phyloP scores from a whole-genome alignment of 2,888 invertebrate genomes.

The Anthophora plumipes region DNA sequence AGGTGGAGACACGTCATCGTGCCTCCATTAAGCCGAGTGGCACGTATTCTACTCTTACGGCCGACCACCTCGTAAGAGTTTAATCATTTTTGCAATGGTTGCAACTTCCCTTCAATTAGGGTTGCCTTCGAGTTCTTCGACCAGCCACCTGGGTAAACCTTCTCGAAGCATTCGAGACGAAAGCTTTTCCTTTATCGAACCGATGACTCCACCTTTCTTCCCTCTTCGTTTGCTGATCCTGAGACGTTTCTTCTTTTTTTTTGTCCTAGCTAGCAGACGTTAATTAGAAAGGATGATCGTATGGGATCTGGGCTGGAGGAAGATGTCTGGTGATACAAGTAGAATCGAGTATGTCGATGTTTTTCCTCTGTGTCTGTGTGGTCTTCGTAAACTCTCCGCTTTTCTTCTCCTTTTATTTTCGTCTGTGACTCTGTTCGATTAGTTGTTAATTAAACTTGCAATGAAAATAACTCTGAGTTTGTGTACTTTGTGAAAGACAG shows the following conservation, averaged over 20 bases:
- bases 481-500: too few species aligned
- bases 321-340: slow-evolving; percentile 36
- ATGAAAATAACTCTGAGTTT: too few species aligned
- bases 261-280: slow-evolving; percentile 46
- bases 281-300: slow-evolving; percentile 56
- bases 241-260: slow-evolving; percentile 43
- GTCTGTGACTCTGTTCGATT: not conserved
- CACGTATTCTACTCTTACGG: slow-evolving; percentile 69
- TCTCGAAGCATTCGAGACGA: slow-evolving; percentile 47
- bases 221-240: slow-evolving; percentile 25
- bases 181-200: slow-evolving; percentile 50
- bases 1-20: slow-evolving; percentile 74
- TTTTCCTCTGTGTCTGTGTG: not conserved
- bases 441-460: too few species aligned
- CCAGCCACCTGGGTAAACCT: slow-evolving; percentile 80
- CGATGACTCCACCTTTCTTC: slow-evolving; percentile 20
- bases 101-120: slow-evolving; percentile 78
- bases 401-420: not conserved
- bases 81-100: slow-evolving; percentile 68
- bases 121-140: slow-evolving; percentile 60
- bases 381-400: not conserved
- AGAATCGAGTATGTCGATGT: not conserved
- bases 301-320: slow-evolving; percentile 50
- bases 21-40: slow-evolving; percentile 68
- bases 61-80: slow-evolving; percentile 61